phyloP scores from a whole-genome alignment of 2,797 vertebrate species.

The Sebastes glaucus region DNA sequence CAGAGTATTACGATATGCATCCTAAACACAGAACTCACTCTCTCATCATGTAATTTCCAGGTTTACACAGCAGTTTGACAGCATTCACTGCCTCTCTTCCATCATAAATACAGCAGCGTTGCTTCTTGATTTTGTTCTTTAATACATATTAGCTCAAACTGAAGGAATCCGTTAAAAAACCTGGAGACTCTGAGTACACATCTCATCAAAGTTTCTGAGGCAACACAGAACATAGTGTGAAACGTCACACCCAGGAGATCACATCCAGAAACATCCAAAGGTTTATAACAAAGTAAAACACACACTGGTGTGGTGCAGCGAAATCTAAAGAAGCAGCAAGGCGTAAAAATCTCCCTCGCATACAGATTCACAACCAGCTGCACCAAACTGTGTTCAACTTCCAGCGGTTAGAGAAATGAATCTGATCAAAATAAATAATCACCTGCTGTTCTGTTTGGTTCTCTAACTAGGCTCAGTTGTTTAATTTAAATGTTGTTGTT shows the following conservation, averaged over 20 bases:
- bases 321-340: constrained; percentile 4
- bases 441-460: constrained; percentile 44
- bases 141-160: background rate
- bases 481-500: constrained; percentile 16
- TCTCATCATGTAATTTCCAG: background rate
- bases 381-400: background rate
- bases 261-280: constrained; percentile 37
- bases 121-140: background rate
- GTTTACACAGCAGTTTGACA: background rate
- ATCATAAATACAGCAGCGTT: background rate
- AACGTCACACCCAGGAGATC: constrained; percentile 28
- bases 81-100: background rate
- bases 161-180: constrained; percentile 7
- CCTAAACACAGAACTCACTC: background rate
- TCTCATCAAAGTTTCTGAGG: constrained; percentile 30
- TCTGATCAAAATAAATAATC: constrained; percentile 12
- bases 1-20: background rate
- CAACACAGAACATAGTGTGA: constrained; percentile 4
- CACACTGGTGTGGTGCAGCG: background rate
- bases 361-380: constrained; percentile 14
- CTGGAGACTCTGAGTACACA: background rate
- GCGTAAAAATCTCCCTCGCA: constrained; percentile 18
- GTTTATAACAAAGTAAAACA: constrained; percentile 9
- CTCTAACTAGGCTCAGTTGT: background rate
- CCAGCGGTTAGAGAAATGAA: constrained; percentile 11